These are phyloP conservation scores for Dynastes grantii DNA, from an alignment of 2,888 invertebrate genomes.

Conservation along the genomic window DNA sequence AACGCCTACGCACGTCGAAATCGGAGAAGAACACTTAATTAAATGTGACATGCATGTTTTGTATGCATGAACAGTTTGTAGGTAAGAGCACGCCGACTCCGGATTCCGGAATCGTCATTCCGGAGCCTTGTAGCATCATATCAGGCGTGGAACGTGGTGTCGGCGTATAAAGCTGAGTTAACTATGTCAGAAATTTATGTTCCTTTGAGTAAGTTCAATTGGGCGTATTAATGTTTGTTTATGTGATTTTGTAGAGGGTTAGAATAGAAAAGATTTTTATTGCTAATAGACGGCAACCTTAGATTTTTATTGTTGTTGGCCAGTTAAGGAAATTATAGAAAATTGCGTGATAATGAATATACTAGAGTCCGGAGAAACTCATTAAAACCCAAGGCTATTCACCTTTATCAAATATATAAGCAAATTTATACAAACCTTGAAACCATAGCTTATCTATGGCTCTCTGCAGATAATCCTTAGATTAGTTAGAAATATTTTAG, in stretches of 20 bases:
- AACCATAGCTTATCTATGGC: too few relatives aligned
- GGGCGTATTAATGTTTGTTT: not conserved
- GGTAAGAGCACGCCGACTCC: not conserved
- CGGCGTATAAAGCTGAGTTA: not conserved
- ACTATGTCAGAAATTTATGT: not conserved
- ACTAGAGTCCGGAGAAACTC: too few relatives aligned
- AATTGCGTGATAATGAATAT: not conserved
- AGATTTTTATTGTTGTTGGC: not conserved
- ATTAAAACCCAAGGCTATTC: too few relatives aligned
- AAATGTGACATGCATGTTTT: conserved; percentile 27
- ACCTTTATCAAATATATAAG: too few relatives aligned
- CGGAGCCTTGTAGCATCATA: not conserved
- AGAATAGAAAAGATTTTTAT: not conserved
- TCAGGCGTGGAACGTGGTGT: not conserved
- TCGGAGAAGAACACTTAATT: conserved; percentile 11
- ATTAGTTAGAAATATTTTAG: too few relatives aligned
- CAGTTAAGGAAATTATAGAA: not conserved
- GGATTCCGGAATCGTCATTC: not conserved
- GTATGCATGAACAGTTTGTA: conserved; percentile 21
- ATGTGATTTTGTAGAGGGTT: not conserved
- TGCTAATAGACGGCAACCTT: not conserved
- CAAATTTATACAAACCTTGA: too few relatives aligned
- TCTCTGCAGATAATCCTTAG: too few relatives aligned
- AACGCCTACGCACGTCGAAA: conserved; percentile 10
- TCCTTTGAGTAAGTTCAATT: not conserved